Base-by-base conservation (phyloP, 35 echinoderm and acorn worm species). In the Stichopus chloronotus region DNA sequence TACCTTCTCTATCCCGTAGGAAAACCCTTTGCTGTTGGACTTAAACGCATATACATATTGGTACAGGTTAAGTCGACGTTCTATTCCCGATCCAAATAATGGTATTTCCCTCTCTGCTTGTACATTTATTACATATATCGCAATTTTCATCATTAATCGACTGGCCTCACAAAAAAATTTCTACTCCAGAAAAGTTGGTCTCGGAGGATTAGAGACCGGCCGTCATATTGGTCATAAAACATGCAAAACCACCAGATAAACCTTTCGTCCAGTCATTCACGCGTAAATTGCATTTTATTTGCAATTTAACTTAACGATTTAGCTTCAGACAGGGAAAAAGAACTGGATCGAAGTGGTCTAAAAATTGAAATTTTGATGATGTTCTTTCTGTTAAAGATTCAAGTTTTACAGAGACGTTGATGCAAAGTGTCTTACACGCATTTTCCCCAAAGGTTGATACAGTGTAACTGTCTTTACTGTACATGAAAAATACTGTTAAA, bases 131-230 rank as follows among this genome's bases (percentile, higher is more conserved):
- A 43, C 30, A 43, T 43, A 43, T 43, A 43, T 43, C 30, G 30
- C 30, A 43, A 65, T 65, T 65, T 65, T 11, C 61, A 65, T 65
- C 61, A 65, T 65, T 65, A 65, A 65, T 65, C 11, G 19, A 19
- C 61, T 65, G 61, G 61, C 61, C 61, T 65, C 61, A 65, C 61
- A 7, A 17, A 78, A 11, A 83, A 56, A 53, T 83, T 83, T 83
- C 80, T 83, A 83, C 13, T 83, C 80, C 80, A 83, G 9, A 83
- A 83, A 83, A 7, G 52, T 56, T 7, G n/a, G 11, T 83, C 53
- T 56, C 80, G n/a, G 52, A 83, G 80, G 80, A 83, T 17, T 83
- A 55, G 17, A 8, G 80, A 56, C 52, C 80, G 55, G 25, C 14
- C 79, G 19, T 65, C 61, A 14, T 65, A 43, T 65, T 11, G 61